These are phyloP conservation scores for Morbakka virulenta DNA, from an alignment of 30 jellyfish, hydroid and myxozoan species.

Conservation along the genomic window DNA sequence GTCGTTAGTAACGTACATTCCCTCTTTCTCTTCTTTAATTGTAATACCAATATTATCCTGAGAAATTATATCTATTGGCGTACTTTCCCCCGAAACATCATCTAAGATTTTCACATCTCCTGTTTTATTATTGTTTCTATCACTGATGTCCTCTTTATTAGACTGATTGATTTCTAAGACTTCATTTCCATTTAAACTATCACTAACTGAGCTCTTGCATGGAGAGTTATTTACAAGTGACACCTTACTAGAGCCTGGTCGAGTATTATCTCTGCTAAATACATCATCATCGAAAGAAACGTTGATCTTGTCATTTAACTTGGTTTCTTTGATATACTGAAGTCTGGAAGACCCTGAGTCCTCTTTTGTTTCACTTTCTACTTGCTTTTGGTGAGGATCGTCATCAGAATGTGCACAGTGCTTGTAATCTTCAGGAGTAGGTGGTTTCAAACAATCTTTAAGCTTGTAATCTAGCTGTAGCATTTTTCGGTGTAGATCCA, in stretches of 20 bases:
- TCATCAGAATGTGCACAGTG: slow-evolving; percentile 64
- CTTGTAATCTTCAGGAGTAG: not conserved
- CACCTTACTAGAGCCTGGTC: not conserved
- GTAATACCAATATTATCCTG: not conserved
- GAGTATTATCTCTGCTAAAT: no score
- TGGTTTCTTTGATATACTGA: not conserved
- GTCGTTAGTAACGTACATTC: not conserved
- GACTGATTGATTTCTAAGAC: not conserved
- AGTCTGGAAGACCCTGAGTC: no score
- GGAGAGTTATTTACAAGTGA: not conserved
- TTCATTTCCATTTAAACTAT: not conserved
- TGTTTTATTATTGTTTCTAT: not conserved
- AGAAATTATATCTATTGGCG: no score
- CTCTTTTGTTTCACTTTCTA: not conserved
- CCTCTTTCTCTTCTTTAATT: not conserved
- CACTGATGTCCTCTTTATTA: not conserved
- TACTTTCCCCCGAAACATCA: not conserved
- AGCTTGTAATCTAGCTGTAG: slow-evolving; percentile 17
- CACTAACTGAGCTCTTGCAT: not conserved
- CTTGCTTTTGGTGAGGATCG: no score
- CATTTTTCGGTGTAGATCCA: slow-evolving; percentile 23
- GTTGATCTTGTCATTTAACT: not conserved
- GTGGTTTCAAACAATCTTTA: not conserved
- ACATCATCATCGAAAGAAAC: not conserved
- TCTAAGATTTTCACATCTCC: not conserved